Conservation (phyloP, 2,888 invertebrate species). For the Meandrusa payeni region DNA sequence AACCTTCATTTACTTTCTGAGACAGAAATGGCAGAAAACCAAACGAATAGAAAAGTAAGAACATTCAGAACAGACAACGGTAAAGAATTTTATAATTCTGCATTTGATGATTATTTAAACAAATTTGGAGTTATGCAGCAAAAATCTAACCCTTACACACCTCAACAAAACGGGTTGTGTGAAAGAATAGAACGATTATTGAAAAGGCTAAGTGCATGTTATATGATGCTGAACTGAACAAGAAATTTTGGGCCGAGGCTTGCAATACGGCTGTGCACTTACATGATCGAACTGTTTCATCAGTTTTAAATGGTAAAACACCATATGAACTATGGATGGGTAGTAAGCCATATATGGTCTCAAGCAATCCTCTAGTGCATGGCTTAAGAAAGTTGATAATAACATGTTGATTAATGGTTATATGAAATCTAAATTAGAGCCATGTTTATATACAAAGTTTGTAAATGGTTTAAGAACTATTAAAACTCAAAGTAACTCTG, state of each 20-base stretch:
- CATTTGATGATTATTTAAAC: slow-evolving; percentile 26
- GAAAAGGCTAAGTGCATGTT: background rate
- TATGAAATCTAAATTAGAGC: background rate
- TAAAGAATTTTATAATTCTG: slow-evolving; percentile 26
- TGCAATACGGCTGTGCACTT: background rate
- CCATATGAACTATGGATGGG: background rate
- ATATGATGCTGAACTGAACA: background rate
- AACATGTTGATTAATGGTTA: background rate
- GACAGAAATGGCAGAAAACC: slow-evolving; percentile 29
- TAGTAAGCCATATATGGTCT: background rate
- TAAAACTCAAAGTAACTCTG: background rate
- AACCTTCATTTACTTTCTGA: slow-evolving; percentile 27
- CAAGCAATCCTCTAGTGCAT: slow-evolving; percentile 3
- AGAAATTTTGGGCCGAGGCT: slow-evolving; percentile 3
- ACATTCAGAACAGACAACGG: slow-evolving; percentile 27
- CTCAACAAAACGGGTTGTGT: background rate
- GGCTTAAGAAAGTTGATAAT: background rate
- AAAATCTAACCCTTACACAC: slow-evolving; percentile 3
- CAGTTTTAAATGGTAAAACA: background rate
- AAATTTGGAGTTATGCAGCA: slow-evolving; percentile 31
- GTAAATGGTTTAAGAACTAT: background rate
- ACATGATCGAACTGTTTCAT: background rate
- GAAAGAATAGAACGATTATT: background rate
- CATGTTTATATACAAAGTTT: background rate
- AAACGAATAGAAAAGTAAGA: slow-evolving; percentile 26